A percentile compares a stretch with the other conserved stretches of the same genome.
These are phyloP conservation scores for Silurus meridionalis DNA, from an alignment of 2,113 vertebrate genomes.

Conservation along the genomic window DNA sequence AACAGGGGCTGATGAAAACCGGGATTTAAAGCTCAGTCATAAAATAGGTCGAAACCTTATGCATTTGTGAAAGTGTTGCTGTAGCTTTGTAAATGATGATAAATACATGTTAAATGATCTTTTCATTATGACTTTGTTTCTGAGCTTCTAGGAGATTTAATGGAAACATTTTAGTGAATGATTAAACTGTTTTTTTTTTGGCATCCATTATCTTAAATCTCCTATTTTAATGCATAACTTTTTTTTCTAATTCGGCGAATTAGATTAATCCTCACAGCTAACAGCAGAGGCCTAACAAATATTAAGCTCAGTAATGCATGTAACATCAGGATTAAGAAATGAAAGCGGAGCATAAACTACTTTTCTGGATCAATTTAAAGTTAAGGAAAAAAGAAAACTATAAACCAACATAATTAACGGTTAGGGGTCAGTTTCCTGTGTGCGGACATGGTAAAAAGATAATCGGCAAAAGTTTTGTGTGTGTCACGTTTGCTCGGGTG, in stretches of 20 bases:
- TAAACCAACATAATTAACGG: neutral
- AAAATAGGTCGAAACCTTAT: neutral
- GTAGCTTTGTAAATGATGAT: neutral
- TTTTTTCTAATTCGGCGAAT: neutral
- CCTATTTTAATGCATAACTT: neutral
- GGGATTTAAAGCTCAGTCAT: neutral
- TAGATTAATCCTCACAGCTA: constrained; percentile 11
- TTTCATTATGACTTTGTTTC: neutral
- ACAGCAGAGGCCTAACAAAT: neutral
- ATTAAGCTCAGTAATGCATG: constrained; percentile 8
- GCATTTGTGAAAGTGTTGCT: neutral
- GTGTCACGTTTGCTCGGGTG: neutral
- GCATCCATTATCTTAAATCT: neutral
- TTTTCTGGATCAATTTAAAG: neutral
- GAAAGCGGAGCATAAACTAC: neutral
- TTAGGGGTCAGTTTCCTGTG: neutral
- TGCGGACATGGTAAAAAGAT: neutral
- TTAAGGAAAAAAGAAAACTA: neutral
- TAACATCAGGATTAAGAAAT: neutral
- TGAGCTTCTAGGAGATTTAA: neutral
- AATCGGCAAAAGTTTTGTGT: neutral
- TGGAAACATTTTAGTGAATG: neutral
- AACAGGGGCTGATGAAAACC: neutral
- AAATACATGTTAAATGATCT: neutral
- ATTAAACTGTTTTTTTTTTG: neutral